Conservation (phyloP, 2,797 vertebrate species). For the Rhinoraja longicauda region DNA sequence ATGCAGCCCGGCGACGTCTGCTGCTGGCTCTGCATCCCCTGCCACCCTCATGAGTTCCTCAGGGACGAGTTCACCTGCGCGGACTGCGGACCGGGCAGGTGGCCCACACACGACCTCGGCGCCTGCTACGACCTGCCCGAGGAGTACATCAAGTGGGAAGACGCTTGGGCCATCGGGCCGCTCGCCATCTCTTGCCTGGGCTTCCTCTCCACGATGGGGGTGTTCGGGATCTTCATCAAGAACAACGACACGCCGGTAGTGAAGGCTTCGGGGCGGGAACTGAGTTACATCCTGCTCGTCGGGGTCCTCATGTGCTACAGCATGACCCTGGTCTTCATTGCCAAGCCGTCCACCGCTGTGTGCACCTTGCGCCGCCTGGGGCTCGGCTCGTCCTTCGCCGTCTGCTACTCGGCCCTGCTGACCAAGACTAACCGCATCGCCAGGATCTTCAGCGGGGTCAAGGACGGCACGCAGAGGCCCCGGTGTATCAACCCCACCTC, state of each 20-base stretch:
- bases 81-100: slow-evolving; percentile 84
- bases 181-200: slow-evolving; percentile 91
- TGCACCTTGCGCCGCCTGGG: slow-evolving; percentile 86
- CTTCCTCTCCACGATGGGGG: slow-evolving; percentile 81
- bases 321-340: slow-evolving; percentile 94
- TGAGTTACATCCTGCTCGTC: slow-evolving; percentile 87
- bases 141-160: slow-evolving; percentile 92
- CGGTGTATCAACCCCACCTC: slow-evolving; percentile 92
- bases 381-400: slow-evolving; percentile 85
- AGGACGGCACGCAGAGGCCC: slow-evolving; percentile 83
- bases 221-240: slow-evolving; percentile 80
- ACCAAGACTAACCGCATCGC: slow-evolving; percentile 98
- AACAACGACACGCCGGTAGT: slow-evolving; percentile 89
- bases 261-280: slow-evolving; percentile 90
- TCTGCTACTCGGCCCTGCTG: slow-evolving; percentile 91
- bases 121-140: slow-evolving; percentile 90
- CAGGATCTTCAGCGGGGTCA: slow-evolving; percentile 87
- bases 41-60: slow-evolving; percentile 87
- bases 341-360: slow-evolving; percentile 82
- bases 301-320: slow-evolving; percentile 95
- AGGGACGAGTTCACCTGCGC: slow-evolving; percentile 88
- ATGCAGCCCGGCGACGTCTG: slow-evolving; percentile 97
- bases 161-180: slow-evolving; percentile 89
- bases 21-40: slow-evolving; percentile 97
- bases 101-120: slow-evolving; percentile 83